phyloP scores from a whole-genome alignment of 2,888 invertebrate genomes.

The Sesia bembeciformis region DNA sequence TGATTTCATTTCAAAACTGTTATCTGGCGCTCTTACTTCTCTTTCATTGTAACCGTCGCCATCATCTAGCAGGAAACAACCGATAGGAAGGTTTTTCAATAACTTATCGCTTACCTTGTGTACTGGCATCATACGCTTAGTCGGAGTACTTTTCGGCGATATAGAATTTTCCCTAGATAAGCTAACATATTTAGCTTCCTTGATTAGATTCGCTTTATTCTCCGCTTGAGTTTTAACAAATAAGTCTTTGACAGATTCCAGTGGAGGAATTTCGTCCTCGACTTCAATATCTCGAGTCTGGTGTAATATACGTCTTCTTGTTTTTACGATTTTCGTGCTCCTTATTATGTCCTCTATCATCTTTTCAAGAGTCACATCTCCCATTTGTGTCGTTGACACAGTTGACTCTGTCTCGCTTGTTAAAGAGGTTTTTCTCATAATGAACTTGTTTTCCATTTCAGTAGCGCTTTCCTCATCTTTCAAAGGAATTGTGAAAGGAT shows the following conservation, averaged over 20 bases:
- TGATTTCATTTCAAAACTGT: conserved; percentile 20
- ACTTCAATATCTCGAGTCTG: conserved; percentile 23
- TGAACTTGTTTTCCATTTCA: conserved; percentile 69
- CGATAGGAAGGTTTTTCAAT: conserved; percentile 58
- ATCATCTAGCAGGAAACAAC: conserved; percentile 62
- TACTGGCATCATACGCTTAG: conserved; percentile 42
- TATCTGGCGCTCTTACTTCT: conserved; percentile 64
- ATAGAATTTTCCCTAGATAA: conserved; percentile 61
- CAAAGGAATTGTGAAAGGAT: conserved; percentile 46
- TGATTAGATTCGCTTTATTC: conserved; percentile 54
- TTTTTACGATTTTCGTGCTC: conserved; percentile 68
- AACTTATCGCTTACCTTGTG: conserved; percentile 51
- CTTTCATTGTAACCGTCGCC: conserved; percentile 65
- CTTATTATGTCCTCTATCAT: conserved; percentile 78
- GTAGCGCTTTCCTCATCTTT: conserved; percentile 62
- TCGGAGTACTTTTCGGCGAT: conserved; percentile 53
- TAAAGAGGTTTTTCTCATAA: conserved; percentile 47
- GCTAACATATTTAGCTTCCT: conserved; percentile 58
- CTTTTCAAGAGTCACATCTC: conserved; percentile 69
- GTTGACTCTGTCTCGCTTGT: conserved; percentile 53
- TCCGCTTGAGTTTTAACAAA: conserved; percentile 60
- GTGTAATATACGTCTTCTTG: conserved; percentile 47
- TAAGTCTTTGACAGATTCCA: conserved; percentile 46
- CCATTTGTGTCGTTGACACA: conserved; percentile 69
- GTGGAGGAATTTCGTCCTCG: conserved; percentile 39